A percentile compares a stretch with the other conserved stretches of the same genome.
Evolutionary conservation across 2,797 vertebrate genomes (phyloP).

Genomic region (Sebastes ruberrimus): DNA sequence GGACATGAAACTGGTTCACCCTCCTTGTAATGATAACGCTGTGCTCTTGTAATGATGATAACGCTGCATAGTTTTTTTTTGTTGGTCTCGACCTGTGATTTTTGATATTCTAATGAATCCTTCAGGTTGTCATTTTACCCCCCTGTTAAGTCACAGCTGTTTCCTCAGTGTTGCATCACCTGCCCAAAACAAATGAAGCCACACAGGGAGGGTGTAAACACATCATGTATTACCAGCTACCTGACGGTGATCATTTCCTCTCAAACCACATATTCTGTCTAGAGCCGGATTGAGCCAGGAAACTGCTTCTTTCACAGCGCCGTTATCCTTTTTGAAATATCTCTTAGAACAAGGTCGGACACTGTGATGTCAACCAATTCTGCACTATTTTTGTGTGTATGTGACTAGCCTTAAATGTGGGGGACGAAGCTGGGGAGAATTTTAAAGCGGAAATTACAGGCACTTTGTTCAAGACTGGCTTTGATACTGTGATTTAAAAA

Average conservation of each 20-base stretch:
- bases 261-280: constrained; percentile 26
- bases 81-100: neutral
- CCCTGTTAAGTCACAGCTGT: neutral
- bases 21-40: neutral
- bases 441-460: neutral
- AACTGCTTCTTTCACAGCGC: constrained; percentile 15
- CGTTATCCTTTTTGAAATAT: constrained; percentile 29
- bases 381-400: neutral
- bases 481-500: neutral
- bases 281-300: constrained; percentile 21
- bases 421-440: neutral
- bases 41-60: neutral
- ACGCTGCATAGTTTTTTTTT: neutral
- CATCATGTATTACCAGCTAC: neutral
- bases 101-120: neutral
- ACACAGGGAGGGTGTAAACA: neutral
- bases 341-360: constrained; percentile 34
- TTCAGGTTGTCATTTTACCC: neutral
- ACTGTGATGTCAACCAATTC: neutral
- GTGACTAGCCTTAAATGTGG: neutral
- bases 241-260: constrained; percentile 22
- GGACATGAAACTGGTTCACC: constrained; percentile 13
- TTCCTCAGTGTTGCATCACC: neutral
- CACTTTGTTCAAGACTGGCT: neutral
- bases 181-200: neutral